A percentile compares a stretch with the other conserved stretches of the same genome.
Evolutionary conservation across 1,140 invertebrate species (phyloP).

Genomic region (Drosophila willistoni): DNA sequence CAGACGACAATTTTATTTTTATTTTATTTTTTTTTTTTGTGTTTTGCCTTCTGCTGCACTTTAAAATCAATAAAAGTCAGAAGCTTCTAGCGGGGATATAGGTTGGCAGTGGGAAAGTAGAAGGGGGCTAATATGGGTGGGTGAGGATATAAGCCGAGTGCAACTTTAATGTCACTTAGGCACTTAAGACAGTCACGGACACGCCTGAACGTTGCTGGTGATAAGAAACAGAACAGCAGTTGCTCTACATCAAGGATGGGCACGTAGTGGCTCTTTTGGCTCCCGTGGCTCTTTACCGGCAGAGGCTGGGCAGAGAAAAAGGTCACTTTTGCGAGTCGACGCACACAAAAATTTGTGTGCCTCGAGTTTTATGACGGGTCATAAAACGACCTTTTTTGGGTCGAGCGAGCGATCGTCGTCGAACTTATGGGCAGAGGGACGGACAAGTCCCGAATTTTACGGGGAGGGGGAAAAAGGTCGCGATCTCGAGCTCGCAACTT

Average conservation of each 20-base stretch:
- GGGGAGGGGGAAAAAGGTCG: no score
- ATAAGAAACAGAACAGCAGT: background rate
- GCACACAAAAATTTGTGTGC: no score
- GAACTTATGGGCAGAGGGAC: no score
- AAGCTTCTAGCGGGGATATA: slow-evolving; percentile 24
- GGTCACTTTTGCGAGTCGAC: no score
- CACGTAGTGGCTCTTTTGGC: no score
- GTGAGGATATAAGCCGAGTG: slow-evolving; percentile 26
- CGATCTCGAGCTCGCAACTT: no score
- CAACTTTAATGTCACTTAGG: slow-evolving; percentile 69
- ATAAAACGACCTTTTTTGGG: no score
- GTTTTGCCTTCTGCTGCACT: slow-evolving; percentile 43
- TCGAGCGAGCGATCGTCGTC: no score
- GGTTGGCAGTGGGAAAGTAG: background rate
- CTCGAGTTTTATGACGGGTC: no score
- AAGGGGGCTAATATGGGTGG: slow-evolving; percentile 11
- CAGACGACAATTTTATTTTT: slow-evolving; percentile 31
- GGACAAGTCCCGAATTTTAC: no score
- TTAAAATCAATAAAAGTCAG: slow-evolving; percentile 65
- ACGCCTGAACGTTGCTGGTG: slow-evolving; percentile 18
- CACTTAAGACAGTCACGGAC: slow-evolving; percentile 53
- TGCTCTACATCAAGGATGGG: slow-evolving; percentile 6
- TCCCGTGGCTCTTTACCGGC: no score
- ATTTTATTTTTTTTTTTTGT: slow-evolving; percentile 21
- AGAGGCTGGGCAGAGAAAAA: no score